Conservation (phyloP, 92 coral and sea anemone genomes). For the Epizoanthus stellaris region DNA sequence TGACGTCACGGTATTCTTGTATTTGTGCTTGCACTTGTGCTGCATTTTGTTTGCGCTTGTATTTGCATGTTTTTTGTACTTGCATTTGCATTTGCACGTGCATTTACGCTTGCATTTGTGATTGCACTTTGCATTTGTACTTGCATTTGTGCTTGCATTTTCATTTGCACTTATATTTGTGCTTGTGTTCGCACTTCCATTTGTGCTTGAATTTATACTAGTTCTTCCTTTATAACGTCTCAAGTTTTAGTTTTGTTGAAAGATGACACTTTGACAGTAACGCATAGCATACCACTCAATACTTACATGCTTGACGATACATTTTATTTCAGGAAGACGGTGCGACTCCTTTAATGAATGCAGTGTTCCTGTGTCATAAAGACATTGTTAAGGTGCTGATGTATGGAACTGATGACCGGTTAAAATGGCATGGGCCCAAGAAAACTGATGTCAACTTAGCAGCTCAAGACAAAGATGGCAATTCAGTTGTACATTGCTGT, state of each 20-base stretch:
- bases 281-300: not conserved
- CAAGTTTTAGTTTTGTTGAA: not conserved
- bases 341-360: slow-evolving; percentile 78
- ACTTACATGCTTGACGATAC: not conserved
- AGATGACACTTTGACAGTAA: not conserved
- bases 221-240: no score
- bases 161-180: no score
- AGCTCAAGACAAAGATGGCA: slow-evolving; percentile 73
- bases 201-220: no score
- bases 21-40: no score
- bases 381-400: slow-evolving; percentile 76
- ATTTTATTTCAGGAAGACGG: slow-evolving; percentile 68
- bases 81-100: no score
- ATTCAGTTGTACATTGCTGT: slow-evolving; percentile 76
- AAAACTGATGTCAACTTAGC: slow-evolving; percentile 63
- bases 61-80: no score
- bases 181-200: no score
- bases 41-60: no score
- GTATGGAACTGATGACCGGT: slow-evolving; percentile 72
- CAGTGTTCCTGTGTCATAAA: slow-evolving; percentile 59
- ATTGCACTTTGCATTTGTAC: no score
- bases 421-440: slow-evolving; percentile 62
- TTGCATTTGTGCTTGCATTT: no score
- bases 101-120: no score
- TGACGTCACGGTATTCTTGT: no score